Conservation (phyloP, 2,797 vertebrate genomes). For the Sebastolobus altivelis region DNA sequence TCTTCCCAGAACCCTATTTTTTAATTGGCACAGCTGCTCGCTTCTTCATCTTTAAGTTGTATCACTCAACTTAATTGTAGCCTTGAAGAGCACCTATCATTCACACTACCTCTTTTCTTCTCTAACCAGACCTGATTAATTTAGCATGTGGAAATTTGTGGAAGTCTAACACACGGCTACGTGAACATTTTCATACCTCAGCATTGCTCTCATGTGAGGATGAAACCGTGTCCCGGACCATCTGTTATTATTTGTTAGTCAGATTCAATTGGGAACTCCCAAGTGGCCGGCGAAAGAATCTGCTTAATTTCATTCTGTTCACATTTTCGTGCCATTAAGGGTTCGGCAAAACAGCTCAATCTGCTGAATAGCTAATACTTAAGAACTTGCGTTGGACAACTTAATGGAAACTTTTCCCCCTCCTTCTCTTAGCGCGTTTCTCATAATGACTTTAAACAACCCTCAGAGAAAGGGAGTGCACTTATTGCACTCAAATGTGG, state of each 20-base stretch:
- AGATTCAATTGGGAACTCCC: constrained; percentile 69
- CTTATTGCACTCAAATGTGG: constrained; percentile 20
- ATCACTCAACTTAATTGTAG: constrained; percentile 54
- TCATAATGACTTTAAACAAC: constrained; percentile 32
- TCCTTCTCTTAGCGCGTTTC: constrained; percentile 1
- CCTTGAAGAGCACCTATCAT: constrained; percentile 50
- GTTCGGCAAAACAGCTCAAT: constrained; percentile 66
- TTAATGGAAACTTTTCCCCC: constrained; percentile 38
- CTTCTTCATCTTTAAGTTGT: constrained; percentile 37
- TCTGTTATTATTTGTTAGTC: constrained; percentile 77
- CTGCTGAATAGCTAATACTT: constrained; percentile 52
- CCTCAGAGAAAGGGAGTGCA: not conserved
- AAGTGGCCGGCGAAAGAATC: constrained; percentile 40
- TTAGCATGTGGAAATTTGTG: constrained; percentile 34
- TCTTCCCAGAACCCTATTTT: constrained; percentile 18
- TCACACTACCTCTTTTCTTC: constrained; percentile 24
- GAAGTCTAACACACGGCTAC: constrained; percentile 38
- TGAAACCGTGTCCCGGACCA: constrained; percentile 62
- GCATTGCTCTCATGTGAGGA: constrained; percentile 60
- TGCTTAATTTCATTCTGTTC: constrained; percentile 70
- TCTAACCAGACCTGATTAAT: constrained; percentile 44
- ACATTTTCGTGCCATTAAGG: constrained; percentile 65
- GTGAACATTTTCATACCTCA: constrained; percentile 48
- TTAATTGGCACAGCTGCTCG: constrained; percentile 49
- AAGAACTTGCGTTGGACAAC: constrained; percentile 24